Base-by-base conservation (phyloP, 1,140 invertebrate genomes). In the Leptonema lineaticorne region DNA sequence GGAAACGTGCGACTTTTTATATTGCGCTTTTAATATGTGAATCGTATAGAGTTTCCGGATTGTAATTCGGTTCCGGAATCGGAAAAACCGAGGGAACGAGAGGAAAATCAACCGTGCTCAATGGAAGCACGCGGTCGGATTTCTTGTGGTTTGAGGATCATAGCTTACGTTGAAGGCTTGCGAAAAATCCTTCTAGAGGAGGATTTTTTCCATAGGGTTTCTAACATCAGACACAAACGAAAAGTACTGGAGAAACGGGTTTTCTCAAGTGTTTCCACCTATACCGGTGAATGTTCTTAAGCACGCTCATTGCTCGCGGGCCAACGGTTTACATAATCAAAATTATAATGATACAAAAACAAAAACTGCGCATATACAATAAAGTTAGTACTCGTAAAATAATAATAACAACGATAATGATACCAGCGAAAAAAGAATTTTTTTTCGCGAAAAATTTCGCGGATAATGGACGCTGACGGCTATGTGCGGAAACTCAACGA, bases 21-120 rank as follows among this genome's bases (percentile, higher is more conserved):
- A 14, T 53, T 22, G 18, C 20, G 18, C 22, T 24, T n/a, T 14
- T 45, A 50, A 18, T 26, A 48, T 41, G 60, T 48, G 60, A 63
- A 26, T 46, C 62, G 29, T 64, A 50, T 26, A 64, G n/a, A 28
- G 41, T 26, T 30, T 18, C 41, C 45, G 26, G 18, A 48, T 46
- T 41, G 37, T 20, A 18, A 20, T 20, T 30, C 41, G 37, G 3
- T 22, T 24, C 62, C 57, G 5, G 2, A 26, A 5, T 22, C 20
- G 57, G 24, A 9, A 26, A 8, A 22, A 28, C 33, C 33, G 2
- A 18, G 16, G 33, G 58, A 62, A 18, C 24, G 58, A n/a, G n/a
- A 27, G 33, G 58, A 28, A 62, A 62, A 62, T 62, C 58, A 62
- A 45, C 58, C 58, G 58, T 62, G 16, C 58, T 64, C 50, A 50